Conservation (phyloP, 2,797 vertebrate species). For the Argentina silus region DNA sequence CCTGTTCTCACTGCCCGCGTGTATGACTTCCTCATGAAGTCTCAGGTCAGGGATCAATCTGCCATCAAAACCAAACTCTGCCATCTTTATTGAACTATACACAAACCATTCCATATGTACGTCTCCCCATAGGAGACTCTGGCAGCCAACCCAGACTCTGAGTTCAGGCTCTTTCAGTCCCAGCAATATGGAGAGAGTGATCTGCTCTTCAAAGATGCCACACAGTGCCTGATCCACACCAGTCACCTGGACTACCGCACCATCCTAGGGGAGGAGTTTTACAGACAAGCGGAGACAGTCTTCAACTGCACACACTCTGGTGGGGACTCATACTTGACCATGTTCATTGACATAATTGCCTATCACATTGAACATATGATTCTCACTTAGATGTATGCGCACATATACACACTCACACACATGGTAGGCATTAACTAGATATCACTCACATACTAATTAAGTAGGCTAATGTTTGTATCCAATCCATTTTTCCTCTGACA, state of each 20-base stretch:
- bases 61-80: background rate
- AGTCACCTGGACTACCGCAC: slow-evolving; percentile 79
- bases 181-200: slow-evolving; percentile 85
- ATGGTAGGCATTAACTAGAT: background rate
- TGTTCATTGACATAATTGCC: background rate
- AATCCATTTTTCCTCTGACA: slow-evolving; percentile 54
- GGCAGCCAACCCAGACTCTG: slow-evolving; percentile 63
- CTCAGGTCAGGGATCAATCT: slow-evolving; percentile 76
- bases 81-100: background rate
- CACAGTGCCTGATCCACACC: slow-evolving; percentile 80
- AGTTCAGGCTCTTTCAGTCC: slow-evolving; percentile 86
- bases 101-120: background rate
- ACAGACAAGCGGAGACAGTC: slow-evolving; percentile 76
- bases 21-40: slow-evolving; percentile 86
- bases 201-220: slow-evolving; percentile 88
- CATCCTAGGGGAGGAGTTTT: slow-evolving; percentile 83
- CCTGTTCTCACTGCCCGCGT: slow-evolving; percentile 84
- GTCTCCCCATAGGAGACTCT: slow-evolving; percentile 77
- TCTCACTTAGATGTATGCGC: too few relatives aligned
- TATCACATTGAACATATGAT: background rate
- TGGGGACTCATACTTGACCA: slow-evolving; percentile 51
- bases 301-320: slow-evolving; percentile 89
- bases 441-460: background rate
- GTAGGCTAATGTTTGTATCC: background rate
- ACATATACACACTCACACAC: too few relatives aligned